Base-by-base conservation (phyloP, 1,140 invertebrate genomes). In the Thaumetopoea pityocampa region DNA sequence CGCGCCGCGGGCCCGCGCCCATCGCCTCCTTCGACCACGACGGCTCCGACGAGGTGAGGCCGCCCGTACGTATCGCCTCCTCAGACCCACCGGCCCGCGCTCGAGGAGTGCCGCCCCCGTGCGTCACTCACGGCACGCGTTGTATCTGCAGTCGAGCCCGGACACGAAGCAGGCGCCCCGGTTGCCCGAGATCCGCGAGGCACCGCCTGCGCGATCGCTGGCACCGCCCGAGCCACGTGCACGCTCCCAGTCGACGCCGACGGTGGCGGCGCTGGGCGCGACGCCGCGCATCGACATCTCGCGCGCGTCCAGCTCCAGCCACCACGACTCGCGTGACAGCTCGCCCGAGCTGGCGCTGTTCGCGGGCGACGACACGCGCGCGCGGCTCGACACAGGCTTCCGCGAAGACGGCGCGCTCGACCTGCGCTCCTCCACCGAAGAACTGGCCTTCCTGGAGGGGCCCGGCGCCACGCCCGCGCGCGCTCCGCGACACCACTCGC, bases 1-100 rank as follows among this genome's bases (percentile, higher is more conserved):
- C 88, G 86, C 90, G 92, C 79, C 91, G 93, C 88, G 94, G 94
- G 80, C 93, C 93, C 72, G 95, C 95, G 67, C 95, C 95, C 67
- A 93, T 96, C 80, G 95, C 95, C 71, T 96, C 94, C 48, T 95
- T 96, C 82, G 94, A 96, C 87, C 78, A 82, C 68, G 94, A 95
- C 86, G 88, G 94, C 63, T 93, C 92, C 57, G 94, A 95, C 83
- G 93, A 94, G 86, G 89, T 91, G 84, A 89, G 88, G 84, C 84
- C 85, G 58, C 85, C 87, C 86, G 85, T 86, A 86, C 70, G 84
- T 85, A 87, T 84, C 74, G 28, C 22, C 32, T 34, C 20, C 23
- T 12, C 16, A 7, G 18, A 22, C 18, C 7, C 16, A 5, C 3
- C n/a, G 5, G 5, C 0, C 11, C 16, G 10, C 12, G 38, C 1